Evolutionary conservation across 2,797 vertebrate species (phyloP), one percentile per base, ranked within the genome.

Genomic region (Spatula clypeata): DNA sequence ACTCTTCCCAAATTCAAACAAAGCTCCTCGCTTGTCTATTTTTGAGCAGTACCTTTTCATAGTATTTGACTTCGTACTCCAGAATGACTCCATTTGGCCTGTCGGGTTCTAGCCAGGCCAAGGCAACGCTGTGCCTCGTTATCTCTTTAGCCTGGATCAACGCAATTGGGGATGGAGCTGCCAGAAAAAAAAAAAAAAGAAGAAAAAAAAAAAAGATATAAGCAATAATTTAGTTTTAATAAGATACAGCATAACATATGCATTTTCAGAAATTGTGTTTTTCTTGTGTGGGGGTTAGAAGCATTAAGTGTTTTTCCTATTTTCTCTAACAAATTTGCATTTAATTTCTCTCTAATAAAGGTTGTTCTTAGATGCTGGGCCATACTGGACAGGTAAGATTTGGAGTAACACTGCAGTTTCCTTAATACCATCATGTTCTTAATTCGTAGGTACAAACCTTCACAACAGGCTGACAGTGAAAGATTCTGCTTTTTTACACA

Each of bases 41-140:
- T 94, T 27, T 64, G 21, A 94, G 69, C 29, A 53, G 70, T 98
- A 99, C 99, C 99, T 99, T 99, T 95, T 99, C 99, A 13, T 99
- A 99, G 96, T 99, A 99, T 94, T 99, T 99, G 98, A 99, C 99
- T 97, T 99, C 99, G 18, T 99, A 99, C 93, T 99, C 99, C 96
- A 99, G 97, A 95, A 99, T 99, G 88, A 99, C 99, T 38, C 99
- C 99, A 10, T 99, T 99, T 97, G 99, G 99, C 45, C 99, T 98
- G 54, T 99, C 99, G 5, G 99, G 99, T 40, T 99, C 99, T 95
- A 99, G 98, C 99, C 99, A 99, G 57, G 98, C 98, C 97, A 99
- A 97, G 11, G 99, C 99, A 95, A 99, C 99, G 4, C 99, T 99
- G 98, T 99, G 99, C 84, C 99, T 98, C 16, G 99, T 99, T 95